A percentile compares a stretch with the other conserved stretches of the same genome.
Conservation (phyloP, 1,140 invertebrate genomes). For the Apolygus lucorum region DNA sequence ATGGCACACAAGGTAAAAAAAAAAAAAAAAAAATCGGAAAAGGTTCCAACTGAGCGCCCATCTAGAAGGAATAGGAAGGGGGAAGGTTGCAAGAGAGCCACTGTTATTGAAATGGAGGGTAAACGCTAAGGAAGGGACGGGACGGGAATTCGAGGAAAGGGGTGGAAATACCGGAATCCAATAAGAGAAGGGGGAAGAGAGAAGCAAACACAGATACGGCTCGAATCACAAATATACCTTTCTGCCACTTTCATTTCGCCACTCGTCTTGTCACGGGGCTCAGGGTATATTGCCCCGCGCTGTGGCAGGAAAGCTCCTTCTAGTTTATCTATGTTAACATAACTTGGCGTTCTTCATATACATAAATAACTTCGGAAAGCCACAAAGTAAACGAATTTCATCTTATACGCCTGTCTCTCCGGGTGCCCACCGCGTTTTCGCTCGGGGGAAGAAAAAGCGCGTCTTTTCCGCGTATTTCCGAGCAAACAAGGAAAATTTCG, state of each 20-base stretch:
- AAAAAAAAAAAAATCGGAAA: background rate
- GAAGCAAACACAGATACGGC: conserved; percentile 16
- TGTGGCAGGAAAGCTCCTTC: no score
- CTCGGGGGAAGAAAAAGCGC: background rate
- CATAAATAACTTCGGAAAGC: conserved; percentile 4
- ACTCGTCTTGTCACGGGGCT: conserved; percentile 2
- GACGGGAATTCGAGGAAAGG: no score
- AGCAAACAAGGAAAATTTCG: background rate
- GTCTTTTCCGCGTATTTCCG: background rate
- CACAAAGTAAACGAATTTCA: conserved; percentile 6
- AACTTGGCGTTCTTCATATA: conserved; percentile 8
- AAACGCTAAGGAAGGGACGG: no score
- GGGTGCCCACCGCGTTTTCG: no score
- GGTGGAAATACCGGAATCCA: conserved; percentile 3
- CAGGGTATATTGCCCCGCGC: background rate
- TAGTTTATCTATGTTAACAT: conserved; percentile 12
- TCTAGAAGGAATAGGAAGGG: background rate
- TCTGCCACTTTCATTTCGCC: conserved; percentile 9
- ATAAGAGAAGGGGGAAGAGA: background rate
- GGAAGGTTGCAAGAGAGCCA: background rate
- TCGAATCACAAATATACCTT: conserved; percentile 8
- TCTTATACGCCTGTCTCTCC: no score
- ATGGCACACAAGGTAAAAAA: no score
- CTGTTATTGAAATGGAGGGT: background rate
- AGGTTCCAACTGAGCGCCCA: background rate